Conservation (phyloP, 2,797 vertebrate species). For the Tarsius wallacei region DNA sequence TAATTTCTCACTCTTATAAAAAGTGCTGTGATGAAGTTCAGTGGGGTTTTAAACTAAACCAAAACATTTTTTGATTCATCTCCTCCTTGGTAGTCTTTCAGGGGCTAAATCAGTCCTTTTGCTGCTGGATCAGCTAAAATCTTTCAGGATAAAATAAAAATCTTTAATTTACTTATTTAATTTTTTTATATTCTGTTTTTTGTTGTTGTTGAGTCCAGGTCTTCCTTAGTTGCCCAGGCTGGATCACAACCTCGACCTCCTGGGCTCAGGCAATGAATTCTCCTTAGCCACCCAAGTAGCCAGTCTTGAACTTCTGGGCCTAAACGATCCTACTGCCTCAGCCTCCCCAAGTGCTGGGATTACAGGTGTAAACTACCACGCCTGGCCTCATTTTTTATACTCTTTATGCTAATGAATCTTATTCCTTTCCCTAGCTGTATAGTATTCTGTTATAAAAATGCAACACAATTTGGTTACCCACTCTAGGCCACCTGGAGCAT, state of each 20-base stretch:
- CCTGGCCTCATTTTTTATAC: not conserved
- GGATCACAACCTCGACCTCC: not conserved
- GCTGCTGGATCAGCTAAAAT: not conserved
- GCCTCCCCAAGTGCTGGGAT: not conserved
- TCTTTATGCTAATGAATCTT: not conserved
- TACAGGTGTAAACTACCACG: not conserved
- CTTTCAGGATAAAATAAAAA: slow-evolving; percentile 60
- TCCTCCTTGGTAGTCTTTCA: slow-evolving; percentile 28
- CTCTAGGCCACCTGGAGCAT: not conserved
- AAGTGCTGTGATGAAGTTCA: not conserved
- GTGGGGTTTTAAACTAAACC: slow-evolving; percentile 27
- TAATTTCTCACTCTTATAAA: slow-evolving; percentile 28
- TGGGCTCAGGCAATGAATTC: not conserved
- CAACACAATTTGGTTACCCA: not conserved
- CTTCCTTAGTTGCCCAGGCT: no score
- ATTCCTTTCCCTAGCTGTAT: not conserved
- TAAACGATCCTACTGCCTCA: not conserved
- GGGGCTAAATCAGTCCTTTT: slow-evolving; percentile 17
- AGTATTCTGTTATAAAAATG: not conserved
- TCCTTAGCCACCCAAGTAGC: not conserved
- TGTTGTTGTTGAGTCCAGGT: no score
- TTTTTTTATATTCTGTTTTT: no score
- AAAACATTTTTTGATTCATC: not conserved
- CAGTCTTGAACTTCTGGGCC: not conserved
- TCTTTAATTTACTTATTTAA: not conserved